Base-by-base conservation (phyloP, 1,140 invertebrate genomes). In the Teleopsis dalmanni region DNA sequence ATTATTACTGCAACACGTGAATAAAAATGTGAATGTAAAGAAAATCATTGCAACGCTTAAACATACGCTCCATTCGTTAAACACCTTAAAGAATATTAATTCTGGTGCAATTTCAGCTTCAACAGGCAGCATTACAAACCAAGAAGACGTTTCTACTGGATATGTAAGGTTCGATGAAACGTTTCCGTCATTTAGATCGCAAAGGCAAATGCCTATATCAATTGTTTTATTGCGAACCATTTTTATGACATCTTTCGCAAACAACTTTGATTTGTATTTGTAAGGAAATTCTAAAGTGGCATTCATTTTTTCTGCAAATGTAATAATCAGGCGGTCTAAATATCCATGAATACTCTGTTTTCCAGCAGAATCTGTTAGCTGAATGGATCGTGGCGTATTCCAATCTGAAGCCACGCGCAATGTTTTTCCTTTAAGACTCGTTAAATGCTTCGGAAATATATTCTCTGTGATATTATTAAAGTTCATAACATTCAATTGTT, bases 91-190 rank as follows among this genome's bases (percentile, higher is more conserved):
- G n/a, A 40, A 23, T 23, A 44, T 21, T 33, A 27, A 13, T n/a
- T 33, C 19, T 11, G 19, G 13, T 18, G 26, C 25, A 5, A 44
- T 21, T 5, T 44, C 29, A 7, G 13, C 11, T 18, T 44, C 41
- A 5, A 44, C n/a, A 7, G 41, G 41, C 41, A 44, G 14, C 23
- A 44, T 44, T 10, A 33, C 26, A 22, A 27, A 11, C 41, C 41
- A 44, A 8, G 13, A n/a, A 26, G 13, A 21, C n/a, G 29, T 26
- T 14, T 44, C 41, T 5, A 44, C 14, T 6, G 23, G 41, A 27
- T 27, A 26, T 14, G 25, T 31, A 18, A 16, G 19, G 3, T 44
- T n/a, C n/a, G n/a, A n/a, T n/a, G n/a, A n/a, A n/a, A n/a, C n/a
- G n/a, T n/a, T n/a, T n/a, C n/a, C n/a, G n/a, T n/a, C n/a, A n/a